phyloP scores from a whole-genome alignment of 35 echinoderm and acorn worm species.

The Heliocidaris erythrogramma region DNA sequence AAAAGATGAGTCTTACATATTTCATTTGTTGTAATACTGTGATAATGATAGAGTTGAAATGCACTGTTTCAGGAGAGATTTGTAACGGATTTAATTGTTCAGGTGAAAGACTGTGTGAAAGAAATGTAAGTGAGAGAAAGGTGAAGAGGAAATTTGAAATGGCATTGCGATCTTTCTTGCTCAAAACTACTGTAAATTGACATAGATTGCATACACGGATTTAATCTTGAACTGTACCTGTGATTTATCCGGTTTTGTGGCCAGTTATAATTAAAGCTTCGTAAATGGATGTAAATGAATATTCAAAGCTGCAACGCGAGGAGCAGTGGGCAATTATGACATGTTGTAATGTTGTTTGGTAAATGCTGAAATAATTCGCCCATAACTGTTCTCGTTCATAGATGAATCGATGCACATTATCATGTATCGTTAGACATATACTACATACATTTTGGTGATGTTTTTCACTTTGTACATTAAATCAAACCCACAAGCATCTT shows the following conservation, averaged over 20 bases:
- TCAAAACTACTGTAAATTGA: background rate
- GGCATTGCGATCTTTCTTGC: background rate
- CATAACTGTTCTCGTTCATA: background rate
- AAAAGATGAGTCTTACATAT: background rate
- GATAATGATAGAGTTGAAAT: background rate
- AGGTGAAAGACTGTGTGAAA: background rate
- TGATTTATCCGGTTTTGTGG: no score
- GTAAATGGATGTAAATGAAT: no score
- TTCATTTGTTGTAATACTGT: background rate
- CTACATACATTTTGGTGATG: background rate
- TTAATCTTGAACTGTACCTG: no score
- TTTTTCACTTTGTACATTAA: background rate
- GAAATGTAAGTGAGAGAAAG: background rate
- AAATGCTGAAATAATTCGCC: background rate
- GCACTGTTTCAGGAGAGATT: background rate
- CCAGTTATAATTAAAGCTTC: no score
- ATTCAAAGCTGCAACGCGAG: no score
- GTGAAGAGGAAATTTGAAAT: background rate
- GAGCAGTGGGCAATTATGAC: background rate
- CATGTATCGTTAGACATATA: background rate
- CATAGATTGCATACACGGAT: background rate
- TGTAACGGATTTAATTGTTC: background rate
- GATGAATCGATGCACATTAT: background rate
- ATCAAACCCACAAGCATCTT: background rate
- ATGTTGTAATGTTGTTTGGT: background rate